Evolutionary conservation across 2,888 invertebrate species (phyloP).

Genomic region (Celastrina argiolus): DNA sequence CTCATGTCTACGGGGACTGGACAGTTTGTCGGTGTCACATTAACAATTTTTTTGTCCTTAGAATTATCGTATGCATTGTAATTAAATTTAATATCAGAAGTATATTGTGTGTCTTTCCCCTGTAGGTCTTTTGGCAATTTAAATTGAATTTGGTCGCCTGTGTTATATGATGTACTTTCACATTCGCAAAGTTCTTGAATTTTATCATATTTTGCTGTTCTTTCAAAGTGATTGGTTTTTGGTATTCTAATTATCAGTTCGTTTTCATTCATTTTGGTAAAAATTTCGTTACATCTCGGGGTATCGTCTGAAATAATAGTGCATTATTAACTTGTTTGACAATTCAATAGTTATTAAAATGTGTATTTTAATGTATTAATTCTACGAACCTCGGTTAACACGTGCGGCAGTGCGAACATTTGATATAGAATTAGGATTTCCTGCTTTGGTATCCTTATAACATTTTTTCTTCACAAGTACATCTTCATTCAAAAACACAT

Average conservation of each 20-base stretch:
- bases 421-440: constrained; percentile 47
- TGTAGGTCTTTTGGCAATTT: constrained; percentile 55
- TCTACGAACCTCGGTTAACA: neutral
- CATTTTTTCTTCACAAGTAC: constrained; percentile 46
- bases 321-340: neutral
- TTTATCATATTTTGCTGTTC: constrained; percentile 57
- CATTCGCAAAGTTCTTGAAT: constrained; percentile 65
- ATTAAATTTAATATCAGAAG: constrained; percentile 61
- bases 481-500: constrained; percentile 64
- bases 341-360: neutral
- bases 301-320: constrained; percentile 44
- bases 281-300: constrained; percentile 63
- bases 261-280: constrained; percentile 66
- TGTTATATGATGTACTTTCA: constrained; percentile 56
- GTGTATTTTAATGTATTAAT: neutral
- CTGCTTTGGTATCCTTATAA: constrained; percentile 38
- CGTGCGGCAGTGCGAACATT: neutral
- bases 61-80: constrained; percentile 47
- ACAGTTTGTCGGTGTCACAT: constrained; percentile 64
- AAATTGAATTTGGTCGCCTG: constrained; percentile 68
- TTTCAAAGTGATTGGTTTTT: constrained; percentile 58
- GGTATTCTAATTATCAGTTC: constrained; percentile 69
- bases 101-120: constrained; percentile 45
- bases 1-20: constrained; percentile 61
- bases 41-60: constrained; percentile 51